Base-by-base conservation (phyloP, 2,888 invertebrate genomes). In the Neocrepidodera transversa region DNA sequence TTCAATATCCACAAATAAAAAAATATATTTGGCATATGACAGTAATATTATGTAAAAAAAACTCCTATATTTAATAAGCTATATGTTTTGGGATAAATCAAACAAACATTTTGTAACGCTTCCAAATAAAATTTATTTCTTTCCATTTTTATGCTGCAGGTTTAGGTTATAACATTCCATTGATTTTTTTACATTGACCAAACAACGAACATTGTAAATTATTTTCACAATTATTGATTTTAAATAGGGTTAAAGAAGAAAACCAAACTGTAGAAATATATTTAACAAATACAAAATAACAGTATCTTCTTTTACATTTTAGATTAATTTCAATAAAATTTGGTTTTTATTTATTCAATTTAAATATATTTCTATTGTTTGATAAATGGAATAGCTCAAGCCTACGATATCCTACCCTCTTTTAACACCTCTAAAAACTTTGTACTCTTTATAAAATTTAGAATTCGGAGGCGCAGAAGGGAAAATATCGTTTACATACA, bases 201-300 rank as follows among this genome's bases (percentile, higher is more conserved):
- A 60, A 63, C 62, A 63, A 63, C 62, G 40, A 63, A 62, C 59
- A 62, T 60, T 56, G 58, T 57, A 53, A 47, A 56, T 56, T 45
- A 60, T 23, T 49, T 60, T 58, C 52, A 63, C 53, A 56, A 51
- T 50, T 58, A 52, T 54, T 56, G 50, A 52, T 57, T 57, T 61
- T 50, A 53, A 52, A 47, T 53, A 53, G 52, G 53, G 40, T 32
- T 40, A 18, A 48, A 26, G 36, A 40, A 49, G 35, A 38, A 45
- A 43, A 53, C 36, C 23, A 50, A 50, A 20, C 18, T 16, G 11
- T 28, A 18, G 28, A 42, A 36, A 30, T 47, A 50, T 23, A 30
- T 42, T 45, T 30, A n/a, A n/a, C n/a, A 53, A 35, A 53, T 16
- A 28, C 17, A 32, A 35, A 35, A 32, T 6, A 23, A 23, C 23